Evolutionary conservation across 2,797 vertebrate species (phyloP), one percentile per base, ranked within the genome.

Genomic region (Carcharodon carcharias): DNA sequence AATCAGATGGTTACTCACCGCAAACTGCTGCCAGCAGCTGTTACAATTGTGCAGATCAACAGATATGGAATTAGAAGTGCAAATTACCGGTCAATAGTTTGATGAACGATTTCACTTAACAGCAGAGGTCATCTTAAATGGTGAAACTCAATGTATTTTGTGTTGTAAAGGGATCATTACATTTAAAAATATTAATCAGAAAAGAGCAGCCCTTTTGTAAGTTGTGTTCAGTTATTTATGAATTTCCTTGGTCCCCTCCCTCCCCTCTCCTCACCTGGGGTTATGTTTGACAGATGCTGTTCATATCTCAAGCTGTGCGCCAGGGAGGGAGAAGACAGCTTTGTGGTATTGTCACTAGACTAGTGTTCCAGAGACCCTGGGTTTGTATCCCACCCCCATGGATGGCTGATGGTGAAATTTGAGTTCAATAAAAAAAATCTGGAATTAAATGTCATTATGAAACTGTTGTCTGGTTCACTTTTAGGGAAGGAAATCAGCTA

Each of bases 71-170:
- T 40, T 8, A 67, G 91, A 45, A 65, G 35, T 21, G 21, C 89
- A 92, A 50, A 92, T 92, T 65, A 65, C 61, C n/a, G 21, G 31
- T 5, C 88, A 6, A 35, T 16, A 21, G 61, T 93, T 93, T 93
- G n/a, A 93, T 93, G n/a, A 93, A 93, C 45, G 35, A 67, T 65
- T 40, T 45, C n/a, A 65, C n/a, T 93, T 93, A 93, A 65, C 61
- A n/a, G 91, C 91, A 93, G 65, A 93, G 91, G 61, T 65, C 18
- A 93, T 93, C 67, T 67, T 40, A 93, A 93, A 45, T 3, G 21
- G 21, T 7, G 61, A 40, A 67, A 61, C n/a, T 7, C 35, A 28
- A 28, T 18, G 63, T 18, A 45, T 45, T 93, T 93, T 12, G 7
- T 16, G 45, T 93, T 26, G 61, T 26, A 67, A 93, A 9, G 91